phyloP scores from a whole-genome alignment of 2,797 vertebrate genomes.

The Dendrocincla fuliginosa region DNA sequence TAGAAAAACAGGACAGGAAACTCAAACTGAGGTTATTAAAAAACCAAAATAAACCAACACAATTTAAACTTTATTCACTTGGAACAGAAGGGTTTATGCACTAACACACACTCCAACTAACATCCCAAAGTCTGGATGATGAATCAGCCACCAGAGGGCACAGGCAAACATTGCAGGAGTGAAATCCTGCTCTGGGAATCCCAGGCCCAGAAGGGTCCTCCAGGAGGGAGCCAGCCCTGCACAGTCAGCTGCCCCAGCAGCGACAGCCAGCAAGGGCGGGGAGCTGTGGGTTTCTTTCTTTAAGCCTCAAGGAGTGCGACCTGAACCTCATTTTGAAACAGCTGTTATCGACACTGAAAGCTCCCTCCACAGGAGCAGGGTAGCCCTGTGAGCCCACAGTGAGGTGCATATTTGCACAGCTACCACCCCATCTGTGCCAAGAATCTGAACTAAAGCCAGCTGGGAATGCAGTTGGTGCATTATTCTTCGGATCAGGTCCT shows the following conservation, averaged over 20 bases:
- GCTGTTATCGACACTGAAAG: neutral
- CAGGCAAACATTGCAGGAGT: neutral
- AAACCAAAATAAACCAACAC: neutral
- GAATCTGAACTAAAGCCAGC: neutral
- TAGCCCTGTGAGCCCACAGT: neutral
- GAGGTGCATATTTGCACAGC: neutral
- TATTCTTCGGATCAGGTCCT: neutral
- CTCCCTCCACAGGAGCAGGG: neutral
- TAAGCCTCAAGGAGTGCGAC: neutral
- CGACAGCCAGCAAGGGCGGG: neutral
- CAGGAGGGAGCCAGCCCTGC: neutral
- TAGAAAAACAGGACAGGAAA: neutral
- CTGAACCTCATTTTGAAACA: neutral
- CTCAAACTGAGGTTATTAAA: neutral
- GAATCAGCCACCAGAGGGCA: slow-evolving; percentile 59
- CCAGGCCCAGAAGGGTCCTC: neutral
- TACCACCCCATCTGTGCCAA: neutral
- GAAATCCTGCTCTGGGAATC: fast-evolving
- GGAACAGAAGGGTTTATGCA: neutral
- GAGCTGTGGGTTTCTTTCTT: neutral
- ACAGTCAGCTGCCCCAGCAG: neutral
- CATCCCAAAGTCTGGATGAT: neutral
- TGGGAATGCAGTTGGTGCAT: neutral
- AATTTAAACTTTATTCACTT: neutral
- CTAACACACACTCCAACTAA: neutral